Evolutionary conservation across 2,888 invertebrate species (phyloP), one percentile per base, ranked within the genome.

Genomic region (Mimas tiliae): DNA sequence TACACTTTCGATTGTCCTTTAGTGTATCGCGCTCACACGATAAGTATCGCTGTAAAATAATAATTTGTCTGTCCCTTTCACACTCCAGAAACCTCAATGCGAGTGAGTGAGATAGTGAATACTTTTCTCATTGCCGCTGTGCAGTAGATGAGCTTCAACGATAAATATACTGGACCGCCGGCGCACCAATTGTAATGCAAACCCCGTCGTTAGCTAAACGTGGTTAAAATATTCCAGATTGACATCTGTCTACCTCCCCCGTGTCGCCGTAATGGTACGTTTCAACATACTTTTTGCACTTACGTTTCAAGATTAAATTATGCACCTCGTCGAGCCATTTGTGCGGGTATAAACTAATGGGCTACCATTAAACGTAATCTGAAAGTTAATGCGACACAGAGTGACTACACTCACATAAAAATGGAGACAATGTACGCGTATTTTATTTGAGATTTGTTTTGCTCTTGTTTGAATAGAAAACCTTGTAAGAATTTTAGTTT

Each of bases 191-290:
- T 67, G 69, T 67, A 64, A 68, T 67, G 67, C 68, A 67, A 68
- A 71, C 65, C 62, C 48, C n/a, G 68, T 69, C 66, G 69, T 71
- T 71, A 68, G 64, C 62, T 69, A 68, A 71, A 71, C 67, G 65
- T 53, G 65, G 65, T 65, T 68, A 48, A 68, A 68, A 67, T 68
- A 69, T 68, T 71, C 63, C 66, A 47, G 68, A 71, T 68, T 67
- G 70, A 68, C 69, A 68, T 68, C 66, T 67, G 67, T 67, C 68
- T 53, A 47, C 53, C 63, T 55, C 47, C 47, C 50, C 33, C 47
- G 52, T 48, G 51, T 51, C 34, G 53, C 8, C 53, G 47, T 66
- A 66, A 63, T 63, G 45, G 51, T 66, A 66, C 53, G 53, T 66
- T 63, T 53, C 19, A 34, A 45, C 38, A 48, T 50, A 65, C 55